Conservation (phyloP, 1,140 invertebrate genomes). For the Apis laboriosa region DNA sequence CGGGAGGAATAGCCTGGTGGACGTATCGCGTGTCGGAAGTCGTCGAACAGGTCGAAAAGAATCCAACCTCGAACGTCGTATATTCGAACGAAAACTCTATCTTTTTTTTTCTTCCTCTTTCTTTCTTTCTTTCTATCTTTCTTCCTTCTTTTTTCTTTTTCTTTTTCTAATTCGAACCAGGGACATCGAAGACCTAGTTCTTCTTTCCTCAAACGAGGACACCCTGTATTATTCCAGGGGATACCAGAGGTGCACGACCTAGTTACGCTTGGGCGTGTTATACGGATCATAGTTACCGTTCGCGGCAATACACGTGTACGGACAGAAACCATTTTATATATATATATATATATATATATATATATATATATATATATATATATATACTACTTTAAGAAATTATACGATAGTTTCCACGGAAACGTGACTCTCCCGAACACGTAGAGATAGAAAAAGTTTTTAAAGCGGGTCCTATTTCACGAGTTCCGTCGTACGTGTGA, state of each 20-base stretch:
- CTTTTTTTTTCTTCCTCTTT: neutral
- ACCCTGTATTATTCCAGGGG: constrained; percentile 79
- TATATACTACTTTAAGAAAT: constrained; percentile 13
- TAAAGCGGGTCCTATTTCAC: neutral
- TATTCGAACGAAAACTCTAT: neutral
- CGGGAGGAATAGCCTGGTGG: constrained; percentile 16
- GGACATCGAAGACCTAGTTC: neutral
- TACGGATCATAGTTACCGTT: constrained; percentile 80
- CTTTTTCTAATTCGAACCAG: neutral
- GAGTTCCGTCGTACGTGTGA: neutral
- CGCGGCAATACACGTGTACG: constrained; percentile 48
- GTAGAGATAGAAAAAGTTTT: constrained; percentile 32
- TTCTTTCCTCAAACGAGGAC: constrained; percentile 57
- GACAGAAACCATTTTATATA: neutral
- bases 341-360: neutral
- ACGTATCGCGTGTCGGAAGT: constrained; percentile 18
- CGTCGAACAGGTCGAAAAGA: neutral
- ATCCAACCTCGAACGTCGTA: neutral
- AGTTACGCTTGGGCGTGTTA: constrained; percentile 78
- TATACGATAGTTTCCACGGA: constrained; percentile 41
- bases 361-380: neutral
- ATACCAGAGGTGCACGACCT: constrained; percentile 78
- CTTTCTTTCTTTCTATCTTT: no score
- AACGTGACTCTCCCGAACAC: constrained; percentile 41
- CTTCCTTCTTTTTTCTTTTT: no score